Conservation (phyloP, 2,797 vertebrate genomes). For the Oryzias dopingdopingensis region DNA sequence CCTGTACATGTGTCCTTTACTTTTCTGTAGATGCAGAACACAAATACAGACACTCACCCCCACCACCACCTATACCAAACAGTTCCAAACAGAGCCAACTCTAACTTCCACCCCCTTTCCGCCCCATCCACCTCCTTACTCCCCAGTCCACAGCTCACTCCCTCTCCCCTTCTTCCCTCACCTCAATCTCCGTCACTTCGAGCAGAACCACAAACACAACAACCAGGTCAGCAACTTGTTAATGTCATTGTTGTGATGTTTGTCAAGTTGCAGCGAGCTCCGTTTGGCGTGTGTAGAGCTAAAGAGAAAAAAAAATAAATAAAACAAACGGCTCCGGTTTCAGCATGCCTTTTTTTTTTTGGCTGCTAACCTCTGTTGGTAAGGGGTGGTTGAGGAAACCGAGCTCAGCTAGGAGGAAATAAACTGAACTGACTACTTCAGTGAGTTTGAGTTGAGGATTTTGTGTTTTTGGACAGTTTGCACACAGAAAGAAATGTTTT, state of each 20-base stretch:
- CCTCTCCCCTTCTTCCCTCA: slow-evolving; percentile 23
- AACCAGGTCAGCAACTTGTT: slow-evolving; percentile 76
- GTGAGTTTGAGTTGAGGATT: slow-evolving; percentile 23
- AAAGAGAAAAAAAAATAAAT: slow-evolving; percentile 6
- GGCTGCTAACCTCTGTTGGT: slow-evolving; percentile 7
- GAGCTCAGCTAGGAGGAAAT: not conserved
- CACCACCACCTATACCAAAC: slow-evolving; percentile 1
- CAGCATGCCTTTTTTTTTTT: slow-evolving; percentile 16
- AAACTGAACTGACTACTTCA: slow-evolving; percentile 22
- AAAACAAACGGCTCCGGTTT: slow-evolving; percentile 40
- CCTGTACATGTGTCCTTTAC: too few relatives aligned
- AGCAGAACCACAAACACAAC: slow-evolving; percentile 63
- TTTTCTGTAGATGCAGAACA: not conserved
- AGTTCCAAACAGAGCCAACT: slow-evolving; percentile 10
- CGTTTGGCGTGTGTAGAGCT: slow-evolving; percentile 11
- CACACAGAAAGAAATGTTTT: slow-evolving; percentile 15
- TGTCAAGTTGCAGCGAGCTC: slow-evolving; percentile 26
- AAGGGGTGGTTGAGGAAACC: not conserved
- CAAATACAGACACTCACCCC: slow-evolving; percentile 18
- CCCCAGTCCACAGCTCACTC: slow-evolving; percentile 7
- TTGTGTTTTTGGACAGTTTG: slow-evolving; percentile 7
- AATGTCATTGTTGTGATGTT: slow-evolving; percentile 64
- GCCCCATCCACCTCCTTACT: slow-evolving; percentile 7
- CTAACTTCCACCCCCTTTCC: slow-evolving; percentile 28
- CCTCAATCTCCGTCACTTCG: slow-evolving; percentile 46